Base-by-base conservation (phyloP, 2,888 invertebrate genomes). In the Lutraria lutraria region DNA sequence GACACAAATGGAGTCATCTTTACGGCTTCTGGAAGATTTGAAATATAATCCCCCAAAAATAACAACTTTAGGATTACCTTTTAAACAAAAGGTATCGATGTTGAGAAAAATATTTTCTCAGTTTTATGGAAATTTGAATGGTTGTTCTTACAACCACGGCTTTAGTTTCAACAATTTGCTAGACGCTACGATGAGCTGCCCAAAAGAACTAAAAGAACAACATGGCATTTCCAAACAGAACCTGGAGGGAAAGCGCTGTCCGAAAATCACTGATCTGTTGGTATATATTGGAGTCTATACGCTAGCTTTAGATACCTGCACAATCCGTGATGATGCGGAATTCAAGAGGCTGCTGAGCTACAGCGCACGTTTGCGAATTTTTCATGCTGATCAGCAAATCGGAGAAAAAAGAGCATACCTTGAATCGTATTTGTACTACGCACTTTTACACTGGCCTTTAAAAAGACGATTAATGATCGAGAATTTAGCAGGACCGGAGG, bases 391-490 rank as follows among this genome's bases (percentile, higher is more conserved):
- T 29, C 15, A 29, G 52, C 56, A 43, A 8, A 72, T 12, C 31
- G 63, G 56, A 56, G 31, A 56, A 6, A 34, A 63, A 53, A 80
- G 88, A 34, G 29, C 86, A 13, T 88, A 88, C 53, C 76, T 90
- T 6, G 90, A 90, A 63, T 79, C 88, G 29, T 86, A 29, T 81
- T 60, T 90, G 25, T 90, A 88, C 53, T 68, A 81, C 52, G 86
- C 88, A 16, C 83, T 90, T 54, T 68, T 90, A 15, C 86, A 90
- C 76, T 90, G 90, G 90, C 90, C 90, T 29, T 56, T 83, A 29
- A 56, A 54, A 16, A 54, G 56, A n/a, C 53, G 90, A 80, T 2
- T 83, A 8, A n/a, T 68, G 10, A 34, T 56, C 21, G 87, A 83
- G 0, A 56, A 54, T 13, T 43, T 87, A 21, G 68, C 76, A n/a